Conservation (phyloP, 2,888 invertebrate genomes). For the Pandemis heparana region DNA sequence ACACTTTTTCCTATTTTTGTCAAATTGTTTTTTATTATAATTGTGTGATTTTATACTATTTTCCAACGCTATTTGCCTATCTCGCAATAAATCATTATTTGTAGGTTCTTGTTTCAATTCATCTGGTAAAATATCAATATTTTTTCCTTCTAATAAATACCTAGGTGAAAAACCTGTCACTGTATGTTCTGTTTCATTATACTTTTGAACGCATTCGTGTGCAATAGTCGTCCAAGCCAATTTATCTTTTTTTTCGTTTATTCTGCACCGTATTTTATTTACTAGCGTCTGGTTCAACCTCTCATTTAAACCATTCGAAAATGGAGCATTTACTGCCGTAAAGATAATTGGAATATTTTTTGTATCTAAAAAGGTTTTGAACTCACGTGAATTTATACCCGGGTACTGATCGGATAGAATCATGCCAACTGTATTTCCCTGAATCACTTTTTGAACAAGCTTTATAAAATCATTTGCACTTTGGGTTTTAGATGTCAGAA, state of each 20-base stretch:
- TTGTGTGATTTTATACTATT: neutral
- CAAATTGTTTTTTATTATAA: neutral
- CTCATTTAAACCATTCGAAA: constrained; percentile 44
- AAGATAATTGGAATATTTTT: constrained; percentile 47
- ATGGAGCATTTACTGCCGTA: constrained; percentile 45
- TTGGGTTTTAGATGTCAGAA: constrained; percentile 45
- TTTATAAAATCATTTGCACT: constrained; percentile 46
- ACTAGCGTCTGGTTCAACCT: constrained; percentile 48
- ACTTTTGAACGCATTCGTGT: constrained; percentile 51
- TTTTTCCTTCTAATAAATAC: constrained; percentile 52
- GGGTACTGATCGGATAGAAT: constrained; percentile 45
- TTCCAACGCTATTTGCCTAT: constrained; percentile 8
- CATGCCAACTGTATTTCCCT: constrained; percentile 16
- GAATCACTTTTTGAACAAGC: constrained; percentile 31
- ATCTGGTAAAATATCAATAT: constrained; percentile 48
- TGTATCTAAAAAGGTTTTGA: constrained; percentile 21
- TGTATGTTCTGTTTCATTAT: constrained; percentile 55
- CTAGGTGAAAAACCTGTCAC: constrained; percentile 53
- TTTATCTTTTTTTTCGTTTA: constrained; percentile 51
- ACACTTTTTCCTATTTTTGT: neutral
- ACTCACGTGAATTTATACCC: constrained; percentile 34
- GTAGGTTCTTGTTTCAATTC: constrained; percentile 6
- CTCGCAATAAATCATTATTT: neutral
- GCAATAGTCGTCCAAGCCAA: constrained; percentile 55
- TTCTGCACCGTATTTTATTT: constrained; percentile 53